phyloP scores from a whole-genome alignment of 2,797 vertebrate genomes.

The Hafferia zeledoni region DNA sequence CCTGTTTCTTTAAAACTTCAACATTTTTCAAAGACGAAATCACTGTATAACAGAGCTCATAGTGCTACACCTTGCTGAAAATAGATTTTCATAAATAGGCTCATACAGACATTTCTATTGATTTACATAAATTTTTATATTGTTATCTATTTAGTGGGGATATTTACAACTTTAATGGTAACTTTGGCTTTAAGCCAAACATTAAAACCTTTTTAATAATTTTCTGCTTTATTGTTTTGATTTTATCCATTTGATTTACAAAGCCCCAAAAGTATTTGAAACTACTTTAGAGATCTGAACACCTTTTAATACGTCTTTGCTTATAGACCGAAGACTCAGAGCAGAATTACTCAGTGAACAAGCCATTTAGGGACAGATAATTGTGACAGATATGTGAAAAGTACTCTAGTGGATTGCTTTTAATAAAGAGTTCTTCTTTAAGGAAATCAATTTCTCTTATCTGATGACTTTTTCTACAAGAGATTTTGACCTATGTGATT shows the following conservation, averaged over 20 bases:
- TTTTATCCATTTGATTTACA: conserved; percentile 51
- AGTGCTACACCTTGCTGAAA: background rate
- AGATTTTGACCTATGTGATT: background rate
- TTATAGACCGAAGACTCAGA: background rate
- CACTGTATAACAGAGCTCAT: background rate
- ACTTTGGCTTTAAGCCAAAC: conserved; percentile 63
- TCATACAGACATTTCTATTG: conserved; percentile 36
- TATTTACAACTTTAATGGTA: conserved; percentile 75
- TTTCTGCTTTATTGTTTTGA: conserved; percentile 33
- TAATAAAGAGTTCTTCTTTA: background rate
- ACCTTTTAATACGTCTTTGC: background rate
- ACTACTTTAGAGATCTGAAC: background rate
- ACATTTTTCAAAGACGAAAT: background rate
- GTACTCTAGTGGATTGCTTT: background rate
- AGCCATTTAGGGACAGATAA: background rate
- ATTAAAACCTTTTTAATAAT: conserved; percentile 26
- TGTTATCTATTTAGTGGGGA: conserved; percentile 55
- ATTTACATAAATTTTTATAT: conserved; percentile 45
- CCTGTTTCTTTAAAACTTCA: background rate
- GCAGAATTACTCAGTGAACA: background rate
- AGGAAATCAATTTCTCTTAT: background rate
- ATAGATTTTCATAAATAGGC: conserved; percentile 12
- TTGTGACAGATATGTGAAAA: background rate
- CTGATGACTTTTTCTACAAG: background rate
- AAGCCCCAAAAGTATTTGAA: conserved; percentile 14